phyloP scores from a whole-genome alignment of 2,113 vertebrate genomes.

The Scartelaos histophorus region DNA sequence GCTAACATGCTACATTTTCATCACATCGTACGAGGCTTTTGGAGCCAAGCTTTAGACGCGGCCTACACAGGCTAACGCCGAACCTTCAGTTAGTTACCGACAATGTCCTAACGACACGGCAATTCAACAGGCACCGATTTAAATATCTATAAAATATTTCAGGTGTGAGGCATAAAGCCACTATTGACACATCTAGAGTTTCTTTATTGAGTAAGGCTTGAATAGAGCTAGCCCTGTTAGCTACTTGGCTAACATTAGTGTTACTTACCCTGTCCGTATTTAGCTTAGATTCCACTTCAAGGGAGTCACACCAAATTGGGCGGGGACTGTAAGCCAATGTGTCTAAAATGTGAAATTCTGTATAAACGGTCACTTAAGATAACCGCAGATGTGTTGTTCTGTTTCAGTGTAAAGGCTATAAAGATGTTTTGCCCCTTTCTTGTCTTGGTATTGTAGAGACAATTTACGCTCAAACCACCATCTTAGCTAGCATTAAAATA shows the following conservation, averaged over 20 bases:
- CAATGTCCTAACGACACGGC: constrained; percentile 7
- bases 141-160: background rate
- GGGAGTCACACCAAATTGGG: constrained; percentile 78
- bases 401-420: constrained; percentile 62
- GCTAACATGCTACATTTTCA: constrained; percentile 53
- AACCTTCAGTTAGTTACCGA: constrained; percentile 34
- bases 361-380: constrained; percentile 53
- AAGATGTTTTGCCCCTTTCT: constrained; percentile 72
- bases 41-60: constrained; percentile 52
- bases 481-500: constrained; percentile 82
- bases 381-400: constrained; percentile 60
- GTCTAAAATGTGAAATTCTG: constrained; percentile 67
- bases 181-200: constrained; percentile 20
- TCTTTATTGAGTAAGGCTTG: constrained; percentile 26
- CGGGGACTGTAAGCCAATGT: constrained; percentile 72
- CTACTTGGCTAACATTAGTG: constrained; percentile 59
- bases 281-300: constrained; percentile 79
- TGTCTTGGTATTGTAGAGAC: constrained; percentile 75
- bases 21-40: constrained; percentile 38
- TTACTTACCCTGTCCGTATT: constrained; percentile 79
- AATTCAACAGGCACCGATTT: constrained; percentile 37
- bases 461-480: constrained; percentile 82
- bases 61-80: constrained; percentile 65
- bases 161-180: constrained; percentile 15
- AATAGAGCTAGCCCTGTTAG: constrained; percentile 34